Percentiles rank a stretch among this genome's conserved stretches.
Conservation (phyloP, 2,113 vertebrate species). For the Symphodus melops region DNA sequence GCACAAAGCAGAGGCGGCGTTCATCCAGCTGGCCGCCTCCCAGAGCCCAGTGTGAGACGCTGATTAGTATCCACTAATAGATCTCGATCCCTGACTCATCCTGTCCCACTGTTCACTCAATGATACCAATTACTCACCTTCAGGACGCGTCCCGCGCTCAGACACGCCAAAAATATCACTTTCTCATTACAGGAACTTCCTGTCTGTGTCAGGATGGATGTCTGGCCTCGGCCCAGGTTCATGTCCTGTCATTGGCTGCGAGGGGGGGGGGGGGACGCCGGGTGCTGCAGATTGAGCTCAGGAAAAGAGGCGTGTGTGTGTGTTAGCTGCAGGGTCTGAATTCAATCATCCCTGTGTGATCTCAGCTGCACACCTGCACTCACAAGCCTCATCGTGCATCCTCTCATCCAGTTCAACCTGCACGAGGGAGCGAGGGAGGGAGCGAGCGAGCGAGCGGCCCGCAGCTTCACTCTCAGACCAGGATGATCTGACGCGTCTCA, state of each 20-base stretch:
- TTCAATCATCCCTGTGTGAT: constrained; percentile 32
- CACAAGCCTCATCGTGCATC: constrained; percentile 1
- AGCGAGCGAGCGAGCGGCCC: too few relatives aligned
- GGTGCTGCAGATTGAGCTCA: constrained; percentile 4
- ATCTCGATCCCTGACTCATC: constrained; percentile 69
- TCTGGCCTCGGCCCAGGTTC: constrained; percentile 16
- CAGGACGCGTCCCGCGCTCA: constrained; percentile 40
- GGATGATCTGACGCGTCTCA: constrained; percentile 34
- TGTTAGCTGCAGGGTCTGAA: constrained; percentile 1
- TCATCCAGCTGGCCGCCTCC: constrained; percentile 54
- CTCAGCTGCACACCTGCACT: constrained; percentile 14
- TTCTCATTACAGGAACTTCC: constrained; percentile 59
- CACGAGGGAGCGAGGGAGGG: constrained; percentile 4
- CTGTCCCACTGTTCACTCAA: constrained; percentile 60
- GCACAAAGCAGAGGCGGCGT: constrained; percentile 37
- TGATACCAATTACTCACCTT: constrained; percentile 74
- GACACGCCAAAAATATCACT: constrained; percentile 62
- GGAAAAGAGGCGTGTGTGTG: neutral
- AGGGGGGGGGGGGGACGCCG: neutral
- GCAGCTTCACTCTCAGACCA: constrained; percentile 4
- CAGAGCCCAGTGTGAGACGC: constrained; percentile 48
- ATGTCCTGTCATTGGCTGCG: neutral
- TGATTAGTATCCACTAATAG: constrained; percentile 72
- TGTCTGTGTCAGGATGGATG: constrained; percentile 26
- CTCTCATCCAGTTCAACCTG: constrained; percentile 45